These are phyloP conservation scores for Andrena bucephala DNA, from an alignment of 2,888 invertebrate genomes.

Conservation along the genomic window DNA sequence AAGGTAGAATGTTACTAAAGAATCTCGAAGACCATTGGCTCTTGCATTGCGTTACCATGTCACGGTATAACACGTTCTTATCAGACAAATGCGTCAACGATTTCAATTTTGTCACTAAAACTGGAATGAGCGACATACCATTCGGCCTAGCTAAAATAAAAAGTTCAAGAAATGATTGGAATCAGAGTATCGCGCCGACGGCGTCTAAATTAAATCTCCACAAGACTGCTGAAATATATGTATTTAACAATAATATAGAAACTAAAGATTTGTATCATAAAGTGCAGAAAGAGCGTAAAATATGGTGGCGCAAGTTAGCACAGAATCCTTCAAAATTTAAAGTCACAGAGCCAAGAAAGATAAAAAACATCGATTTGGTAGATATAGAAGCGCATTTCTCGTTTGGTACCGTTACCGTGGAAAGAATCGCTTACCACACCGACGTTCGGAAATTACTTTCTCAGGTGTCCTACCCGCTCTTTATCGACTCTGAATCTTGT, in stretches of 20 bases:
- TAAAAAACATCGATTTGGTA: conserved; percentile 85
- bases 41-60: conserved; percentile 85
- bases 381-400: conserved; percentile 89
- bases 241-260: conserved; percentile 79
- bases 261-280: conserved; percentile 90
- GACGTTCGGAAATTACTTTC: conserved; percentile 73
- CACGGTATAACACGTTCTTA: conserved; percentile 86
- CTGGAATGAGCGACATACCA: conserved; percentile 69
- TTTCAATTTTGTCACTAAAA: conserved; percentile 63
- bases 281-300: conserved; percentile 91
- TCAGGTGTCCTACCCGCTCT: conserved; percentile 57
- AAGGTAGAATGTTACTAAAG: conserved; percentile 86
- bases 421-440: conserved; percentile 86
- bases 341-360: conserved; percentile 87
- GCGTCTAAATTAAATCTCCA: conserved; percentile 63
- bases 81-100: conserved; percentile 72
- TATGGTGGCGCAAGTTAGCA: conserved; percentile 94
- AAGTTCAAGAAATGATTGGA: conserved; percentile 74
- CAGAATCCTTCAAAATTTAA: conserved; percentile 89
- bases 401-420: conserved; percentile 88
- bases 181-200: conserved; percentile 60
- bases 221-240: conserved; percentile 73
- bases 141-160: conserved; percentile 78
- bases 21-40: conserved; percentile 88
- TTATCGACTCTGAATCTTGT: not conserved